Conservation (phyloP, 2,888 invertebrate genomes). For the Dicycla oo region DNA sequence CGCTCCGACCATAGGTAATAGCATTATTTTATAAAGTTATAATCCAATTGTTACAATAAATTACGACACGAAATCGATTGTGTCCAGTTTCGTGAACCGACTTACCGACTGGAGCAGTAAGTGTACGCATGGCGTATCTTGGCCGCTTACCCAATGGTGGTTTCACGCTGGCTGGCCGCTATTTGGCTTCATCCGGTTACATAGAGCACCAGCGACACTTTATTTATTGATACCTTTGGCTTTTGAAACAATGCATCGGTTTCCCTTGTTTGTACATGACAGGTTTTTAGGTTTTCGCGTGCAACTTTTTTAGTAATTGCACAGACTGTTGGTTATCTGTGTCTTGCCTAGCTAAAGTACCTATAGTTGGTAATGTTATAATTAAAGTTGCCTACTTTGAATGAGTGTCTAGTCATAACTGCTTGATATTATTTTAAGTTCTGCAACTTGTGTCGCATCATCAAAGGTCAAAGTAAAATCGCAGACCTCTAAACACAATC, state of each 20-base stretch:
- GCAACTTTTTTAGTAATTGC: slow-evolving; percentile 28
- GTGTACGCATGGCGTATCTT: slow-evolving; percentile 71
- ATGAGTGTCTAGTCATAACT: background rate
- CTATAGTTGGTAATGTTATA: slow-evolving; percentile 1
- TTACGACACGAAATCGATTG: slow-evolving; percentile 67
- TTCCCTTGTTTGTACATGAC: slow-evolving; percentile 45
- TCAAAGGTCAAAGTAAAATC: slow-evolving; percentile 10
- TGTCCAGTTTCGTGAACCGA: slow-evolving; percentile 54
- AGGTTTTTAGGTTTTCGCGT: slow-evolving; percentile 41
- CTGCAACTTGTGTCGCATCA: slow-evolving; percentile 1
- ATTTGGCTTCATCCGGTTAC: slow-evolving; percentile 75
- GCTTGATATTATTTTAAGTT: background rate
- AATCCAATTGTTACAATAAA: slow-evolving; percentile 39
- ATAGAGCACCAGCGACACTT: slow-evolving; percentile 66
- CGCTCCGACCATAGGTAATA: slow-evolving; percentile 6
- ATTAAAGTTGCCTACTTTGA: slow-evolving; percentile 11
- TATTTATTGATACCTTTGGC: slow-evolving; percentile 60
- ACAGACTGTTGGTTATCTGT: slow-evolving; percentile 15
- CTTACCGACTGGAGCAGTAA: slow-evolving; percentile 37
- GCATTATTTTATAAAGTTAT: slow-evolving; percentile 38
- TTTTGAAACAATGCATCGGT: slow-evolving; percentile 62
- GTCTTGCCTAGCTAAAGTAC: background rate
- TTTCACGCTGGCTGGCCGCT: slow-evolving; percentile 76
- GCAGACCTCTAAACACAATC: background rate
- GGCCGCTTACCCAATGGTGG: slow-evolving; percentile 74